Evolutionary conservation across 2,888 invertebrate genomes (phyloP).

Genomic region (Hedya salicella): DNA sequence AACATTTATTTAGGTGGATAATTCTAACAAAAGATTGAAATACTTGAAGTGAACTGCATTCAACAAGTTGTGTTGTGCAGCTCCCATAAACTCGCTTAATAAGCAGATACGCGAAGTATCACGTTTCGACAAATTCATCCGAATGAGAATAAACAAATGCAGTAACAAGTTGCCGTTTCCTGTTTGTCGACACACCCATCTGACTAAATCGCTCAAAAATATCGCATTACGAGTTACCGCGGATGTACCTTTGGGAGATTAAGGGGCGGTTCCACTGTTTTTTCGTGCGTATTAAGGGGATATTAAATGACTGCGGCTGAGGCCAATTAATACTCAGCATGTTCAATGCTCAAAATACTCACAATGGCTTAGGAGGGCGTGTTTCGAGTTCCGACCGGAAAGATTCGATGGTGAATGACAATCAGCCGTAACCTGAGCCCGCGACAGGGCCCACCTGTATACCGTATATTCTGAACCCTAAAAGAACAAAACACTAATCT

Average conservation of each 20-base stretch:
- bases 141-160: slow-evolving; percentile 59
- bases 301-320: slow-evolving; percentile 79
- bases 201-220: slow-evolving; percentile 78
- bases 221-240: slow-evolving; percentile 73
- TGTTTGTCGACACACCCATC: slow-evolving; percentile 77
- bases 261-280: slow-evolving; percentile 68
- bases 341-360: slow-evolving; percentile 39
- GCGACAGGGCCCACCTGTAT: slow-evolving; percentile 73
- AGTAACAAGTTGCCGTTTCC: slow-evolving; percentile 79
- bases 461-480: slow-evolving; percentile 9
- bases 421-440: slow-evolving; percentile 71
- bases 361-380: slow-evolving; percentile 72
- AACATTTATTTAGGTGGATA: no score
- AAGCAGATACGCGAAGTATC: slow-evolving; percentile 62
- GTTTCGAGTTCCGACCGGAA: slow-evolving; percentile 82
- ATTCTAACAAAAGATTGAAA: not conserved
- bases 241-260: slow-evolving; percentile 74
- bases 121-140: slow-evolving; percentile 63
- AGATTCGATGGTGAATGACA: slow-evolving; percentile 72
- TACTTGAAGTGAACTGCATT: no score
- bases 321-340: slow-evolving; percentile 77
- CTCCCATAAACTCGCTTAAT: slow-evolving; percentile 59
- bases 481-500: not conserved
- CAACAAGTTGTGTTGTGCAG: slow-evolving; percentile 16
- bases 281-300: slow-evolving; percentile 68